Base-by-base conservation (phyloP, 2,888 invertebrate species). In the Mimumesa dahlbomi region DNA sequence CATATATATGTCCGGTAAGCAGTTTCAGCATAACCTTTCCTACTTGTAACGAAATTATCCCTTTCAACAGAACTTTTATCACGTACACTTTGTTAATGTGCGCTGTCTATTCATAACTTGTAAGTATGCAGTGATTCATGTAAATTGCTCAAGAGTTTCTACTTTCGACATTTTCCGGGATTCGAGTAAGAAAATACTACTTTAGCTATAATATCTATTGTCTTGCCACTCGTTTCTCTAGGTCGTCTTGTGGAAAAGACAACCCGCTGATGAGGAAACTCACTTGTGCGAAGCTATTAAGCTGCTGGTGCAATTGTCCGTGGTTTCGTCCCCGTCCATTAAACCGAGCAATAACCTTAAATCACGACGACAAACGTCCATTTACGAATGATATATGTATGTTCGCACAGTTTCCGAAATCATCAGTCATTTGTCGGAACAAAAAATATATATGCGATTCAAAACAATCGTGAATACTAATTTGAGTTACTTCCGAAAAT, bases 241-340 rank as follows among this genome's bases (percentile, higher is more conserved):
- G 43, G 34, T 49, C 57, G 31, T 19, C 18, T 16, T 18, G 22
- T 43, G 43, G 57, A 58, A 50, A 57, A 40, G 22, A 25, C 40
- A 53, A 61, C 53, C 61, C 34, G 13, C 18, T 14, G 42, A 34
- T 13, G 36, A 42, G 48, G 59, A 62, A 68, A 57, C 57, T 66
- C 46, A 52, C 50, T 22, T 16, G 21, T 6, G 1, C 31, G n/a
- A 38, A 48, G 29, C 13, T 25, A 34, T 7, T 11, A 18, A 0
- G 49, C 18, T 18, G 21, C 6, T 2, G 14, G 21, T 2, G 5
- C 19, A 19, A 7, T 31, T 29, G n/a, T 21, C 45, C 11, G 7
- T 6, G 21, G 14, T 50, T 36, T 56, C 31, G 48, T 11, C 49
- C 49, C 4, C 56, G 66, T 67, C 65, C 45, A 18, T 19, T 7